These are phyloP conservation scores for Cacoxenus indagator DNA, from an alignment of 2,888 invertebrate genomes.

Conservation along the genomic window DNA sequence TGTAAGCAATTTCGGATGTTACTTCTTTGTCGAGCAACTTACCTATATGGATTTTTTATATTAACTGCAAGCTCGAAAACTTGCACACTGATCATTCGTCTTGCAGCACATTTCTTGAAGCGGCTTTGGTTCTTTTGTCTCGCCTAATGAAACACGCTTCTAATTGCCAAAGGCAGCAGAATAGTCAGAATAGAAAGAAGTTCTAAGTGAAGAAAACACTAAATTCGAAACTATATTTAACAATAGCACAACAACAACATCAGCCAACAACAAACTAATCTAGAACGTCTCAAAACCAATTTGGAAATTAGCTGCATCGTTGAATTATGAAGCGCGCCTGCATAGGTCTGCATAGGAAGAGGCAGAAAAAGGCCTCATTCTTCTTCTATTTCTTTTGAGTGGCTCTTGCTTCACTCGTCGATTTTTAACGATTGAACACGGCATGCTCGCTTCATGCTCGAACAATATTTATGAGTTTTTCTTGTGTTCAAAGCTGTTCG, in stretches of 20 bases:
- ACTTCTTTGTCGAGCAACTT: neutral
- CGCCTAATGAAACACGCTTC: conserved; percentile 24
- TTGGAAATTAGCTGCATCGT: conserved; percentile 7
- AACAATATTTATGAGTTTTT: conserved; percentile 42
- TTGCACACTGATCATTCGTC: conserved; percentile 24
- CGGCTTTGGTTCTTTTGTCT: neutral
- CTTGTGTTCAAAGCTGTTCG: neutral
- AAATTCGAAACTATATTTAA: conserved; percentile 20
- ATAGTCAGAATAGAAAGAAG: conserved; percentile 13
- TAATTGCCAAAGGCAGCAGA: conserved; percentile 13
- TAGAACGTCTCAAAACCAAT: neutral
- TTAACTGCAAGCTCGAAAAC: too few relatives aligned
- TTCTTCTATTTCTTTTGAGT: neutral
- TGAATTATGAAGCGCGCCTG: conserved; percentile 15
- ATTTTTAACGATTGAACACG: conserved; percentile 1
- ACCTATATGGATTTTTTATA: neutral
- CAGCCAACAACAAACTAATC: neutral
- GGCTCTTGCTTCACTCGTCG: neutral
- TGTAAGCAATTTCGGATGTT: neutral
- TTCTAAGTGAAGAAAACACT: neutral
- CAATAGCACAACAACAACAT: neutral
- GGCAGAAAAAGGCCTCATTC: too few relatives aligned
- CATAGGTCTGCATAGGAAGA: too few relatives aligned
- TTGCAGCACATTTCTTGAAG: neutral
- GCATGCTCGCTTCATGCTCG: conserved; percentile 7